Conservation (phyloP, 2,888 invertebrate genomes). For the Periphyllus acericola region DNA sequence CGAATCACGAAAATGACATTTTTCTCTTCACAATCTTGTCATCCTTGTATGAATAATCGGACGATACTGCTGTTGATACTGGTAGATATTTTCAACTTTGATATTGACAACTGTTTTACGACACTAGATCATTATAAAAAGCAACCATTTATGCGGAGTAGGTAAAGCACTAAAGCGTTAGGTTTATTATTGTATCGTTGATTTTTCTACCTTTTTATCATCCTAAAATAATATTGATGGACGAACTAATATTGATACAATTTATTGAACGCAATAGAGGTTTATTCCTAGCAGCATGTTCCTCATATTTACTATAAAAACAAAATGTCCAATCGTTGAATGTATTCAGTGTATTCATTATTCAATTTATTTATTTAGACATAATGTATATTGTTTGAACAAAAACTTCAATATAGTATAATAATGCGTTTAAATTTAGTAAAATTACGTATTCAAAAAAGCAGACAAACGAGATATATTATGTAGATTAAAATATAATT, state of each 20-base stretch:
- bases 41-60: neutral
- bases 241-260: no score
- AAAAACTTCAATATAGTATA: neutral
- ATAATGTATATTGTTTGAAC: neutral
- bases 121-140: neutral
- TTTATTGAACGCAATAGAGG: no score
- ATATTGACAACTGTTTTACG: neutral
- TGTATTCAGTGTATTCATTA: neutral
- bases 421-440: neutral
- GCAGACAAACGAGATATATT: constrained; percentile 12
- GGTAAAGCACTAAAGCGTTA: no score
- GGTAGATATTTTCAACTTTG: neutral
- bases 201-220: neutral
- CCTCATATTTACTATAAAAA: neutral
- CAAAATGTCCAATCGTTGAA: neutral
- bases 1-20: neutral
- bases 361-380: neutral
- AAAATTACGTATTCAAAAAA: neutral
- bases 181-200: neutral
- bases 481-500: constrained; percentile 8
- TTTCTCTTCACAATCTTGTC: neutral
- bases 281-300: neutral
- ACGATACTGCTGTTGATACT: neutral
- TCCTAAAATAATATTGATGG: neutral
- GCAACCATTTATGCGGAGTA: neutral